Evolutionary conservation across 2,113 vertebrate species (phyloP), one percentile per base, ranked within the genome.

Genomic region (Pseudolaguvia tuberculata): DNA sequence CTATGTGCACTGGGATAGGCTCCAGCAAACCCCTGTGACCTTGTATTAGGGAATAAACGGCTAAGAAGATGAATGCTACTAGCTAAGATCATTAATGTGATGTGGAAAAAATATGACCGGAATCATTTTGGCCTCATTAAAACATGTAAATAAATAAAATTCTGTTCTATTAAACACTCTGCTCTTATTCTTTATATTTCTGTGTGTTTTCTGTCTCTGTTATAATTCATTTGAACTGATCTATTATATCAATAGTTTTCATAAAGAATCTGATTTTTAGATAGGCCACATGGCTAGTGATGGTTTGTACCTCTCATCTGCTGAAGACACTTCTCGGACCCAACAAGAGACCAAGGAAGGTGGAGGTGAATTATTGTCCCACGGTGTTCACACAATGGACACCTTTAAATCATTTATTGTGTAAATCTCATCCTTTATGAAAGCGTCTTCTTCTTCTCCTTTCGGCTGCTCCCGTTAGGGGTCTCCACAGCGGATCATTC

Each of bases 241-340:
- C 31, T 67, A 7, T 67, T 47, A 27, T 50, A 18, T 10, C 18
- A 10, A 5, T 42, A 17, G 14, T 63, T n/a, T 25, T 42, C 23
- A 20, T 62, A 18, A 67, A 48, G 71, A 48, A 68, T 69, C 67
- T 77, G 65, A 35, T 75, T 81, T 58, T 82, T 81, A 90, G 88
- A 85, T 63, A 9, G 85, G 75, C 56, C 81, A 20, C 67, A 81
- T 25, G 1, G 72, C 59, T 31, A 73, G 0, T 23, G 56, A 27
- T 81, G 80, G 83, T 62, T 61, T 82, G 21, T 27, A 70, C 42
- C 75, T 71, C 9, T 48, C 76, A 56, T 21, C 76, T 61, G 51
- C 61, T 72, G 78, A 61, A n/a, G 77, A n/a, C 31, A 73, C 20
- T 42, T 9, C 57, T 56, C 58, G 56, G 52, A 56, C 35, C 55